Evolutionary conservation across 92 coral and sea anemone genomes (phyloP).

Genomic region (Phymanthus crucifer): DNA sequence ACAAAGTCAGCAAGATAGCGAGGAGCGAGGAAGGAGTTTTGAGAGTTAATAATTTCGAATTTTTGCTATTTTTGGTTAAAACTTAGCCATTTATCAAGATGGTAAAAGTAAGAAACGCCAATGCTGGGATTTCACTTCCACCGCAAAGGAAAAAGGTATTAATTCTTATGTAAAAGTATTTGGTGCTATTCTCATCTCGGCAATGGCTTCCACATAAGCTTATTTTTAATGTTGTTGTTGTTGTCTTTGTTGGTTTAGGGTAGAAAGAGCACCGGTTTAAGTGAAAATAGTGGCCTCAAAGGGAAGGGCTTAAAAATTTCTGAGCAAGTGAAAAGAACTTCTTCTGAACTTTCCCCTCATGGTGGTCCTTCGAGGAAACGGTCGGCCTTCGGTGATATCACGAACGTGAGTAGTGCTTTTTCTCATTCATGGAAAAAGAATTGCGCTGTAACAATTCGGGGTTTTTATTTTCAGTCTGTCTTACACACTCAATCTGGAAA

Average conservation of each 20-base stretch:
- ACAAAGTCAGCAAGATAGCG: conserved; percentile 9
- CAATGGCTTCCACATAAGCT: not conserved
- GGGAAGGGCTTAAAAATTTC: conserved; percentile 42
- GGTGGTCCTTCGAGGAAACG: conserved; percentile 87
- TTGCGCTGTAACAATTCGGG: not conserved
- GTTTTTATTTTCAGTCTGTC: conserved; percentile 37
- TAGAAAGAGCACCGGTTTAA: conserved; percentile 33
- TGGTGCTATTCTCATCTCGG: not conserved
- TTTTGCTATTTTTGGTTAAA: not conserved
- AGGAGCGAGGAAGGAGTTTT: too few species aligned
- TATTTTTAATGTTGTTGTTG: not conserved
- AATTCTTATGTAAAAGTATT: too few species aligned
- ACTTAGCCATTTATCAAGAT: conserved; percentile 25
- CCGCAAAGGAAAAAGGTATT: conserved; percentile 58
- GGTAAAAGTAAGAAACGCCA: conserved; percentile 73
- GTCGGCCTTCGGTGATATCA: conserved; percentile 94
- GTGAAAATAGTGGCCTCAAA: conserved; percentile 50
- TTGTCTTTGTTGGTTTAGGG: conserved; percentile 29
- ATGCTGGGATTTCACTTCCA: conserved; percentile 41
- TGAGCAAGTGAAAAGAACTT: conserved; percentile 77
- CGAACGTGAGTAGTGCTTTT: conserved; percentile 64
- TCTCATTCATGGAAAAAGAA: not conserved
- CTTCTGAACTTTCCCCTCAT: conserved; percentile 72
- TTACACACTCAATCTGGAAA: conserved; percentile 9
- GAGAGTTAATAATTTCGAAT: too few species aligned